Evolutionary conservation across 2,888 invertebrate genomes (phyloP).

Genomic region (Bembecia ichneumoniformis): DNA sequence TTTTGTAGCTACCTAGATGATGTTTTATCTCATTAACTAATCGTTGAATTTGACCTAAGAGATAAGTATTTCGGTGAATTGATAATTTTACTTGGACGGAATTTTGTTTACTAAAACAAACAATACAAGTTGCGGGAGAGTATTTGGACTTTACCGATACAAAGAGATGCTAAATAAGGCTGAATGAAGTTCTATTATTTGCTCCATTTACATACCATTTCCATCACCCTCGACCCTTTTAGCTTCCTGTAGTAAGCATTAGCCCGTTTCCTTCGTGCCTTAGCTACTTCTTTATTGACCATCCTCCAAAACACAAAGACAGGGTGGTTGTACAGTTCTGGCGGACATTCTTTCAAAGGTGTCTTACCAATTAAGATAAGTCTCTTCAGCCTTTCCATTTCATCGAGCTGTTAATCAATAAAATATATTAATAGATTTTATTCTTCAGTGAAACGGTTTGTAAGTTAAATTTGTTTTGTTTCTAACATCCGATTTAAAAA

Average conservation of each 20-base stretch:
- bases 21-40: too few species aligned
- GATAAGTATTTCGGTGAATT: too few species aligned
- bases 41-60: too few species aligned
- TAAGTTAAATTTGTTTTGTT: too few species aligned
- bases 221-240: conserved; percentile 45
- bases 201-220: conserved; percentile 28
- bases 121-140: too few species aligned
- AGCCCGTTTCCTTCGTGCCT: conserved; percentile 58
- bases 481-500: too few species aligned
- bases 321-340: conserved; percentile 76
- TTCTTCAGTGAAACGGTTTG: too few species aligned
- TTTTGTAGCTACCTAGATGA: too few species aligned
- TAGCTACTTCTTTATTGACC: conserved; percentile 64
- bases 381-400: conserved; percentile 78
- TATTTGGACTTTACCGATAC: background rate
- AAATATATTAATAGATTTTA: too few species aligned
- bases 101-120: too few species aligned
- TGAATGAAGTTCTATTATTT: background rate
- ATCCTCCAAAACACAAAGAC: conserved; percentile 77
- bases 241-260: conserved; percentile 60
- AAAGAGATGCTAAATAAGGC: background rate
- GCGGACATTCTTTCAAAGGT: conserved; percentile 76
- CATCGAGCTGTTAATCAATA: conserved; percentile 61
- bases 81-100: too few species aligned
- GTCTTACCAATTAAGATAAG: conserved; percentile 78